Percentiles rank a stretch among this genome's conserved stretches.
phyloP scores from a whole-genome alignment of 2,888 invertebrate genomes.

The Cephus pygmeus region DNA sequence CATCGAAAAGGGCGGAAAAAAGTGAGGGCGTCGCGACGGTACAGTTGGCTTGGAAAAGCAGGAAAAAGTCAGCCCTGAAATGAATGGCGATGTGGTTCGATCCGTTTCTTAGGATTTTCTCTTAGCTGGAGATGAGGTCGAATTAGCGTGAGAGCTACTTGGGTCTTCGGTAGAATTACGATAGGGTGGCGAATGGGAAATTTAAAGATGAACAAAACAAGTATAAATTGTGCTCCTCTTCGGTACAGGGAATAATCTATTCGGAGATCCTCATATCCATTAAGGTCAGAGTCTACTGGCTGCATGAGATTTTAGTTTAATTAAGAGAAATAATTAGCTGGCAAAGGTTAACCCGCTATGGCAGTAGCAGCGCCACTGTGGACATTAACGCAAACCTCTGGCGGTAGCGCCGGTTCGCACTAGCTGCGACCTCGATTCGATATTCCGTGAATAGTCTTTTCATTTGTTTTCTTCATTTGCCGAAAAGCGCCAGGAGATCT shows the following conservation, averaged over 20 bases:
- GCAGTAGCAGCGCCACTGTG: neutral
- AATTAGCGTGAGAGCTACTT: neutral
- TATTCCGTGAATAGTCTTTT: neutral
- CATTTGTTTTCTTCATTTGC: neutral
- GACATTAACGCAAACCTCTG: neutral
- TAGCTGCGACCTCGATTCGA: neutral
- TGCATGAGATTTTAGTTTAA: conserved; percentile 50
- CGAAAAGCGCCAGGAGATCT: neutral
- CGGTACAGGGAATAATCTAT: neutral
- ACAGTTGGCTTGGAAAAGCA: neutral
- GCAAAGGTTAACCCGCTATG: conserved; percentile 27
- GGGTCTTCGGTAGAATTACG: neutral
- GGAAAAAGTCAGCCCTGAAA: neutral
- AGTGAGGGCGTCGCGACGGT: conserved; percentile 8
- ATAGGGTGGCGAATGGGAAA: neutral
- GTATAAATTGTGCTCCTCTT: neutral
- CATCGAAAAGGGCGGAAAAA: conserved; percentile 29
- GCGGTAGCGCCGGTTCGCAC: neutral
- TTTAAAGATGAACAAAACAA: neutral
- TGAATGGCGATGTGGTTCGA: neutral
- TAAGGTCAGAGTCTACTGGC: conserved; percentile 9
- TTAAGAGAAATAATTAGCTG: conserved; percentile 54
- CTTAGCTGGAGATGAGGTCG: conserved; percentile 7
- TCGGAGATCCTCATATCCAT: neutral
- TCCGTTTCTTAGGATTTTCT: conserved; percentile 18